Evolutionary conservation across 1,140 invertebrate species (phyloP).

Genomic region (Drosophila pallidifrons): DNA sequence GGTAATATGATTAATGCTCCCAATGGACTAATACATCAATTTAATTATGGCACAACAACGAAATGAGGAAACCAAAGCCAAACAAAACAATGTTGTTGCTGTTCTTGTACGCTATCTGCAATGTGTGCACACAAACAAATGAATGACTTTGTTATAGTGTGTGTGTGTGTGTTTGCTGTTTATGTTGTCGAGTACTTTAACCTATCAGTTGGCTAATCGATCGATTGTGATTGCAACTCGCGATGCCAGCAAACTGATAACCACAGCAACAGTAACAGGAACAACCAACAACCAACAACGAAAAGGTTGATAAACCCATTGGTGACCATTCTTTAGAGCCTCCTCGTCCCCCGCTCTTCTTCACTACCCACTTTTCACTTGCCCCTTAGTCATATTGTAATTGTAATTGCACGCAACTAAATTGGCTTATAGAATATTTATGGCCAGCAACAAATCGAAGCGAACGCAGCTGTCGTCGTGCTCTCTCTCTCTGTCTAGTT

Average conservation of each 20-base stretch:
- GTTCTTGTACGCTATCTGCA: constrained; percentile 3
- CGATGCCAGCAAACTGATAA: constrained; percentile 64
- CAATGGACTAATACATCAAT: constrained; percentile 71
- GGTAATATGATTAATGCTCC: constrained; percentile 44
- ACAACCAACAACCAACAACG: constrained; percentile 8
- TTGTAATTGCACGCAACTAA: constrained; percentile 73
- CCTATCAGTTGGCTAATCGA: constrained; percentile 73
- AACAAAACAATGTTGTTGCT: constrained; percentile 27
- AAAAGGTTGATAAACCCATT: constrained; percentile 75
- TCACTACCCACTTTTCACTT: background rate
- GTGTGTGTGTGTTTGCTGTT: constrained; percentile 39
- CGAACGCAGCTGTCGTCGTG: constrained; percentile 46
- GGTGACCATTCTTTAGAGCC: constrained; percentile 24
- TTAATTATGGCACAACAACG: constrained; percentile 61
- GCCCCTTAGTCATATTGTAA: constrained; percentile 52
- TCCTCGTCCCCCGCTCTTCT: background rate
- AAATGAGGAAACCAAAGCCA: constrained; percentile 29
- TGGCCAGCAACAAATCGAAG: constrained; percentile 46
- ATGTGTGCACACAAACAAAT: constrained; percentile 34
- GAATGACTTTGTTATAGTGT: constrained; percentile 7
- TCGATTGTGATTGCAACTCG: constrained; percentile 66
- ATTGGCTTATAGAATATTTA: constrained; percentile 77
- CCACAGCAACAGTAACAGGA: constrained; percentile 51
- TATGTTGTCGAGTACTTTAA: constrained; percentile 58
- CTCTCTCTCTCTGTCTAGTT: background rate